phyloP scores from a whole-genome alignment of 2,113 vertebrate genomes.

The Actenoides lindsayi region DNA sequence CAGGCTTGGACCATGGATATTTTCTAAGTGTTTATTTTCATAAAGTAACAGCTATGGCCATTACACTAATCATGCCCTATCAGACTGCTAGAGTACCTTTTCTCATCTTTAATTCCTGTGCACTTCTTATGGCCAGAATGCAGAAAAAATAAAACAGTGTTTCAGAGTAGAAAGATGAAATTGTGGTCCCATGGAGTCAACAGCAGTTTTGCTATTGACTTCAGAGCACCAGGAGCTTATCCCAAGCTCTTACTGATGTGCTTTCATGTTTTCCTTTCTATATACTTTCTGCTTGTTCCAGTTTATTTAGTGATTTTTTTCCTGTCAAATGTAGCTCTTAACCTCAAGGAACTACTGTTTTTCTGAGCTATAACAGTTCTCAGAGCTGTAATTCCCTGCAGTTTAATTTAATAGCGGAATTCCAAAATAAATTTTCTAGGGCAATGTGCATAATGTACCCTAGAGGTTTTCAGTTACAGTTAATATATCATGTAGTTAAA shows the following conservation, averaged over 20 bases:
- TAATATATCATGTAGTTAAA: neutral
- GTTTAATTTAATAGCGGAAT: neutral
- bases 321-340: neutral
- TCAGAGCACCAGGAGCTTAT: neutral
- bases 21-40: neutral
- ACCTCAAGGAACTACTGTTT: neutral
- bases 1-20: neutral
- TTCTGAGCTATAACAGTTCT: neutral
- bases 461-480: neutral
- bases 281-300: neutral
- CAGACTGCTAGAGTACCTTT: neutral
- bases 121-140: neutral
- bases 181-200: neutral
- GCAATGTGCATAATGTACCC: neutral
- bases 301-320: neutral
- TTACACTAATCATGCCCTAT: neutral
- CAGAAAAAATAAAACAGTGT: neutral
- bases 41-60: neutral
- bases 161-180: neutral
- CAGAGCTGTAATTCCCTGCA: neutral
- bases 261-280: neutral
- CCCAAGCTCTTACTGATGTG: neutral
- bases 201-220: neutral
- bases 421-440: slow-evolving; percentile 15
- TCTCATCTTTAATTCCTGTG: neutral